Percentiles rank a stretch among this genome's conserved stretches.
These are phyloP conservation scores for Trichosurus vulpecula DNA, from an alignment of 2,797 vertebrate species.

Conservation along the genomic window DNA sequence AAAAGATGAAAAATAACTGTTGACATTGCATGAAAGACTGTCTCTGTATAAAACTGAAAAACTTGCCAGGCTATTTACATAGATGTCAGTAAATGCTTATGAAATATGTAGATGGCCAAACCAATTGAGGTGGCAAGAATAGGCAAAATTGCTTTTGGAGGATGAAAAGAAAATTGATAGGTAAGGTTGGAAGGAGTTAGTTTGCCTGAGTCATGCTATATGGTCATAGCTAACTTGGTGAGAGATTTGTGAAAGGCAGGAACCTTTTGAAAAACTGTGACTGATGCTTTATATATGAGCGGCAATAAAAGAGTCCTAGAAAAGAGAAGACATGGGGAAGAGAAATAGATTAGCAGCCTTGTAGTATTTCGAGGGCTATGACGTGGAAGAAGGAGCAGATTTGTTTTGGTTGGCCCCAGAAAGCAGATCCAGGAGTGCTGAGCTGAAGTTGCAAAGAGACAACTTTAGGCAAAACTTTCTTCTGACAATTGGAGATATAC, in stretches of 20 bases:
- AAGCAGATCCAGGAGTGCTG: neutral
- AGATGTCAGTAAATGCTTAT: slow-evolving; percentile 74
- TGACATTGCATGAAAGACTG: slow-evolving; percentile 72
- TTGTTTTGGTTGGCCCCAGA: neutral
- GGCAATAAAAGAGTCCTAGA: neutral
- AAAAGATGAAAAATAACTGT: slow-evolving; percentile 76
- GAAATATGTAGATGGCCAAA: slow-evolving; percentile 62
- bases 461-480: neutral
- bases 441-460: neutral
- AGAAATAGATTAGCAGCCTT: neutral
- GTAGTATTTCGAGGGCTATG: neutral
- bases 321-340: neutral
- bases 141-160: slow-evolving; percentile 70
- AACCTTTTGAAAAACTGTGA: slow-evolving; percentile 55
- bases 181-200: slow-evolving; percentile 24
- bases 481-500: neutral
- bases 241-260: slow-evolving; percentile 10
- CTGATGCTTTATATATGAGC: slow-evolving; percentile 57
- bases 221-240: slow-evolving; percentile 16
- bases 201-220: slow-evolving; percentile 32
- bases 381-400: neutral
- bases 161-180: slow-evolving; percentile 68
- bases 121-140: slow-evolving; percentile 50
- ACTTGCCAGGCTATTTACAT: slow-evolving; percentile 72
- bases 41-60: slow-evolving; percentile 72